Percentiles rank a stretch among this genome's conserved stretches.
Evolutionary conservation across 2,113 vertebrate genomes (phyloP).

Genomic region (Mobula birostris): DNA sequence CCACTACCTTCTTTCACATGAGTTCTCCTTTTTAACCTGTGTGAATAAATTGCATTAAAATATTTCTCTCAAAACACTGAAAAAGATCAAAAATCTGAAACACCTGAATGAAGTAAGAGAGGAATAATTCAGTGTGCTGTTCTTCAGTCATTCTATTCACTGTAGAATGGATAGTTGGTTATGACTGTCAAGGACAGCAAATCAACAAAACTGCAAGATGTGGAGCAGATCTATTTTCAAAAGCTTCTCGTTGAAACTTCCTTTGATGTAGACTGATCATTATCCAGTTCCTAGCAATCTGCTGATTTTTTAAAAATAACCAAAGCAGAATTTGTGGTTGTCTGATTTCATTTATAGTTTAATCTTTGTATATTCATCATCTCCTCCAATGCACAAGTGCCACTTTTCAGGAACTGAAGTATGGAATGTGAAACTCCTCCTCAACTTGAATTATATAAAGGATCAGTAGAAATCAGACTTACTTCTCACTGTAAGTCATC

Average conservation of each 20-base stretch:
- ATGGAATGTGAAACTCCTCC: not conserved
- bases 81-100: not conserved
- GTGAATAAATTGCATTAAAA: not conserved
- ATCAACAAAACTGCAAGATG: not conserved
- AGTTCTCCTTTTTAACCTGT: not conserved
- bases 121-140: not conserved
- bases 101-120: not conserved
- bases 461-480: not conserved
- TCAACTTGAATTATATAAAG: not conserved
- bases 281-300: not conserved
- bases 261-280: conserved; percentile 11
- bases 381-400: not conserved
- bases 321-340: not conserved
- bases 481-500: not conserved
- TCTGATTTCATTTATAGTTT: conserved; percentile 2
- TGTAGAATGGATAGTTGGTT: not conserved
- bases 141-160: not conserved
- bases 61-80: not conserved
- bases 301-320: conserved; percentile 14
- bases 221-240: not conserved
- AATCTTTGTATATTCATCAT: not conserved
- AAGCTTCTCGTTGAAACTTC: not conserved
- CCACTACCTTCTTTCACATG: not conserved
- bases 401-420: not conserved
- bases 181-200: not conserved